phyloP scores from a whole-genome alignment of 2,797 vertebrate species.

The Pseudochaenichthys georgianus region DNA sequence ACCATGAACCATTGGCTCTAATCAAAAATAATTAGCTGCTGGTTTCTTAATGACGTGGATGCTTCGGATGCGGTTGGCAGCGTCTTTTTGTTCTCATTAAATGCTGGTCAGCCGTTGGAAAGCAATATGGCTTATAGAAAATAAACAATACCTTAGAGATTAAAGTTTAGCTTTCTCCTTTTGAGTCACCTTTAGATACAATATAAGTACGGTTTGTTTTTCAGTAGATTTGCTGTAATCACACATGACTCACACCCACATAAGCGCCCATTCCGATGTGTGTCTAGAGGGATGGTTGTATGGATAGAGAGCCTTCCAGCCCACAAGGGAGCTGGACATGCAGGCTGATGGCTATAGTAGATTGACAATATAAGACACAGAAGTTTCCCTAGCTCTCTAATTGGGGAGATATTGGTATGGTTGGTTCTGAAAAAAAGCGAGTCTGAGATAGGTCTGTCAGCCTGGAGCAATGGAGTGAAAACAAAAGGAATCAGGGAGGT shows the following conservation, averaged over 20 bases:
- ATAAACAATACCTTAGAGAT: conserved; percentile 8
- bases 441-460: conserved; percentile 76
- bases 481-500: conserved; percentile 72
- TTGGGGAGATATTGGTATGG: conserved; percentile 76
- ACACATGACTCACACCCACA: conserved; percentile 23
- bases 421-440: conserved; percentile 65
- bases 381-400: conserved; percentile 70
- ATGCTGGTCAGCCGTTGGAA: conserved; percentile 11
- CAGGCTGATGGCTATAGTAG: conserved; percentile 44
- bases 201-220: not conserved
- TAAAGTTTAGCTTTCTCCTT: conserved; percentile 2
- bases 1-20: conserved; percentile 11
- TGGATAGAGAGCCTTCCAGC: conserved; percentile 24
- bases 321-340: conserved; percentile 39
- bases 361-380: conserved; percentile 55
- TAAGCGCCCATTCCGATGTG: conserved; percentile 8
- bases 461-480: conserved; percentile 76
- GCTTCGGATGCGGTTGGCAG: conserved; percentile 37
- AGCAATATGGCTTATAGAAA: conserved; percentile 21
- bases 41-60: conserved; percentile 31
- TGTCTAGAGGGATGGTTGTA: conserved; percentile 23
- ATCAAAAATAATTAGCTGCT: conserved; percentile 55
- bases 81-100: conserved; percentile 38
- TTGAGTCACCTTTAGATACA: conserved; percentile 10
- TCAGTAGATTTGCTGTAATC: conserved; percentile 18